phyloP scores from a whole-genome alignment of 2,797 vertebrate genomes.

The Synanceia verrucosa region DNA sequence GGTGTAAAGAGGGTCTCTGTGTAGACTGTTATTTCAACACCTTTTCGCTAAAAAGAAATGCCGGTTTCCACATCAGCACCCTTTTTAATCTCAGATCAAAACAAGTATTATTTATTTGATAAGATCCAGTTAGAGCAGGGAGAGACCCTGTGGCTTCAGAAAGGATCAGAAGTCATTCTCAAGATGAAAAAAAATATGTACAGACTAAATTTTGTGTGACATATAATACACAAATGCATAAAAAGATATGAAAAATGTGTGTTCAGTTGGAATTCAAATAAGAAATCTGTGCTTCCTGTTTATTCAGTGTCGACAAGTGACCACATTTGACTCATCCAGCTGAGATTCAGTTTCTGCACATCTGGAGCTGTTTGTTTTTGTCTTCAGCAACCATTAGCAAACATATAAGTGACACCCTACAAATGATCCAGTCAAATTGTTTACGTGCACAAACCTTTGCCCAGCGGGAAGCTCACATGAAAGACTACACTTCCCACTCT shows the following conservation, averaged over 20 bases:
- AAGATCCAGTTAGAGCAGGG: conserved; percentile 9
- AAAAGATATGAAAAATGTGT: background rate
- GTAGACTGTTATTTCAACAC: conserved; percentile 69
- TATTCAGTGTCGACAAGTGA: background rate
- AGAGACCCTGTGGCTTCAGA: conserved; percentile 4
- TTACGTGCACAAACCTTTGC: conserved; percentile 55
- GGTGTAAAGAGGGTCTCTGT: conserved; percentile 66
- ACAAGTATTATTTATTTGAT: conserved; percentile 51
- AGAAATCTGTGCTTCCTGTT: background rate
- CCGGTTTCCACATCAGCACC: conserved; percentile 58
- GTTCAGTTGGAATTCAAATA: background rate
- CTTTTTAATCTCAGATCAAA: conserved; percentile 57
- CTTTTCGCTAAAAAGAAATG: conserved; percentile 55
- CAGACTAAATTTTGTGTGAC: background rate
- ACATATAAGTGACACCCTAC: conserved; percentile 13
- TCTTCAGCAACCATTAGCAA: conserved; percentile 23
- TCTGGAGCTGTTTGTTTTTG: conserved; percentile 26
- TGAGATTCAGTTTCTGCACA: background rate
- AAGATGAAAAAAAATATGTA: background rate
- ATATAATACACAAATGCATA: background rate
- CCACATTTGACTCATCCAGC: background rate
- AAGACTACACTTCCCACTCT: conserved; percentile 54
- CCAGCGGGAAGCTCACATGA: conserved; percentile 57
- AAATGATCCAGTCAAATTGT: conserved; percentile 50
- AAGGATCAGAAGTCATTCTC: conserved; percentile 4